phyloP scores from a whole-genome alignment of 2,113 vertebrate genomes.

The Anguilla japonica region DNA sequence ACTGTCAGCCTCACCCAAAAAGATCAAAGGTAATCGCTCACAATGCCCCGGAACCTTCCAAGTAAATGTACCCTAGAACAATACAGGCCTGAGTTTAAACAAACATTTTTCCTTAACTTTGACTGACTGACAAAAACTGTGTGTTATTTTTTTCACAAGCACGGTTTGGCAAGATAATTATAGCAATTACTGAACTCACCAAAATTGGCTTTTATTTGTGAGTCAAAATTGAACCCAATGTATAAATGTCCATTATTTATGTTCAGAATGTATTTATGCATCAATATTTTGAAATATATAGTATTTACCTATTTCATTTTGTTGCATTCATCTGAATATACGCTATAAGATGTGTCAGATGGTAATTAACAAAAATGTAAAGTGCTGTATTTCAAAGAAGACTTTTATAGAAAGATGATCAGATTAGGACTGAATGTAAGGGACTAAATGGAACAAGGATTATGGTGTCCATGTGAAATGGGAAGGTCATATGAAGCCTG shows the following conservation, averaged over 20 bases:
- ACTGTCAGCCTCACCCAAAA: conserved; percentile 66
- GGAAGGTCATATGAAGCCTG: background rate
- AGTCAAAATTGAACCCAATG: background rate
- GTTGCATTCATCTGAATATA: background rate
- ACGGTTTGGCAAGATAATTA: background rate
- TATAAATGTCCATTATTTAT: background rate
- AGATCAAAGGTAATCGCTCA: conserved; percentile 70
- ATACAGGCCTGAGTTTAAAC: background rate
- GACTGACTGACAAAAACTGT: background rate
- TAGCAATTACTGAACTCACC: background rate
- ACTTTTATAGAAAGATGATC: background rate
- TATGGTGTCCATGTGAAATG: background rate
- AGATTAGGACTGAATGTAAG: background rate
- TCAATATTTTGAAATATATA: background rate
- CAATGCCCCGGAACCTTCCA: background rate
- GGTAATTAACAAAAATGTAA: background rate
- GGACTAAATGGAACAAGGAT: no score
- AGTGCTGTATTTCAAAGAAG: background rate
- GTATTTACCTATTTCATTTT: background rate
- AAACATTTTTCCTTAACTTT: background rate
- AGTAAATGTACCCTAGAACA: background rate
- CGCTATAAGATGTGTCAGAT: background rate
- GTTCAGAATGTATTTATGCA: background rate
- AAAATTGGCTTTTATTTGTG: no score
- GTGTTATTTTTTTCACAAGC: background rate